Conservation (phyloP, 2,797 vertebrate species). For the Tauraco hartlaubi region DNA sequence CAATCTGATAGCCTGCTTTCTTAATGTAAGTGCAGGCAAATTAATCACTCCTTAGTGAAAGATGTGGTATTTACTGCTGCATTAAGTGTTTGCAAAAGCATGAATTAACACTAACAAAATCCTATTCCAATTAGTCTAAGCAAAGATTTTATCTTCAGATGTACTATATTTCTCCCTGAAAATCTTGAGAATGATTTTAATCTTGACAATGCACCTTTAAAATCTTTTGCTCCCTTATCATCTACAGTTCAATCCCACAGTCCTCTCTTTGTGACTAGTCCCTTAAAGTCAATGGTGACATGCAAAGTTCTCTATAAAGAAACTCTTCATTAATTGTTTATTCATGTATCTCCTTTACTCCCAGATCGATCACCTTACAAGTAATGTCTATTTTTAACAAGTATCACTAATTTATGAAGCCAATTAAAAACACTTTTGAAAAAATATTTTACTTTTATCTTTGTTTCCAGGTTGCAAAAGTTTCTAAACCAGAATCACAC, state of each 20-base stretch:
- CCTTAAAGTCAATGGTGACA: neutral
- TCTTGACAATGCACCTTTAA: neutral
- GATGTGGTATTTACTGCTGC: neutral
- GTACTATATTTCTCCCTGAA: neutral
- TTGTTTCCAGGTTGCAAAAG: neutral
- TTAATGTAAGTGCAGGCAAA: neutral
- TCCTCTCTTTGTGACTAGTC: neutral
- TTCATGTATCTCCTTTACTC: neutral
- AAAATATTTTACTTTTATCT: neutral
- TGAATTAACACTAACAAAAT: neutral
- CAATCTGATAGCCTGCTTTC: neutral
- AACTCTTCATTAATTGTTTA: neutral
- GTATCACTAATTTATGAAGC: neutral
- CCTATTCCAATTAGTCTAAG: neutral
- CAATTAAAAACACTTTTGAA: neutral
- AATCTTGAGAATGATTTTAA: neutral
- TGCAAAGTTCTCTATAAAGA: neutral
- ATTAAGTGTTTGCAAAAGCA: neutral
- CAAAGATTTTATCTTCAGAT: neutral
- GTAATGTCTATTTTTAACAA: neutral
- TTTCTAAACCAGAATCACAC: neutral
- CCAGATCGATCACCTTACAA: neutral
- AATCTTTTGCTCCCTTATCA: neutral
- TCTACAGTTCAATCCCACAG: neutral
- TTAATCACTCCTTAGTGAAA: neutral